Conservation (phyloP, 2,888 invertebrate genomes). For the Crioceris asparagi region DNA sequence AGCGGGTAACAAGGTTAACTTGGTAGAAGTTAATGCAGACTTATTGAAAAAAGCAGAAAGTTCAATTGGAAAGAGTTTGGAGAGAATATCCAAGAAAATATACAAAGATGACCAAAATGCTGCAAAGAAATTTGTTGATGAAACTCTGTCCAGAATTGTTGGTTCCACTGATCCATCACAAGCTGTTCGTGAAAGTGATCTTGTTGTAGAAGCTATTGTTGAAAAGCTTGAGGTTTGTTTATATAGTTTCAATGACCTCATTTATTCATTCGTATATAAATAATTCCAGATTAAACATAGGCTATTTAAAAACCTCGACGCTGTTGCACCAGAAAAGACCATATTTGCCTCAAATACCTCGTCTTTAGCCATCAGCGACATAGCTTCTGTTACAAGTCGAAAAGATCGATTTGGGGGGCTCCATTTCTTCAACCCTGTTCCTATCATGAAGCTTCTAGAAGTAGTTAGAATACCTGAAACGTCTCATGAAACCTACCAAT, state of each 20-base stretch:
- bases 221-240: conserved; percentile 55
- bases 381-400: conserved; percentile 60
- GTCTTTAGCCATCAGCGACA: conserved; percentile 73
- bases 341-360: conserved; percentile 86
- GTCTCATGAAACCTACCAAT: conserved; percentile 61
- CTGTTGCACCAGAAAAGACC: conserved; percentile 59
- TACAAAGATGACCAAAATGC: conserved; percentile 56
- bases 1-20: conserved; percentile 68
- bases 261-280: not conserved
- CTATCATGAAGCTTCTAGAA: conserved; percentile 82
- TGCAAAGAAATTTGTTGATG: conserved; percentile 54
- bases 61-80: conserved; percentile 58
- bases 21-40: conserved; percentile 67
- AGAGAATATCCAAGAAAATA: conserved; percentile 67
- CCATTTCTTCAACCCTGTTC: conserved; percentile 89
- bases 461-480: conserved; percentile 67
- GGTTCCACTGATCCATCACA: conserved; percentile 50
- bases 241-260: not conserved
- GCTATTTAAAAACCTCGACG: conserved; percentile 62
- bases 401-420: conserved; percentile 56
- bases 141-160: conserved; percentile 48
- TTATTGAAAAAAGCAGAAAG: conserved; percentile 61
- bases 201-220: conserved; percentile 79
- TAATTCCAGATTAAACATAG: conserved; percentile 44
- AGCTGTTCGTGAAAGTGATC: conserved; percentile 55